Evolutionary conservation across 2,797 vertebrate species (phyloP).

Genomic region (Telmatherina bonti): DNA sequence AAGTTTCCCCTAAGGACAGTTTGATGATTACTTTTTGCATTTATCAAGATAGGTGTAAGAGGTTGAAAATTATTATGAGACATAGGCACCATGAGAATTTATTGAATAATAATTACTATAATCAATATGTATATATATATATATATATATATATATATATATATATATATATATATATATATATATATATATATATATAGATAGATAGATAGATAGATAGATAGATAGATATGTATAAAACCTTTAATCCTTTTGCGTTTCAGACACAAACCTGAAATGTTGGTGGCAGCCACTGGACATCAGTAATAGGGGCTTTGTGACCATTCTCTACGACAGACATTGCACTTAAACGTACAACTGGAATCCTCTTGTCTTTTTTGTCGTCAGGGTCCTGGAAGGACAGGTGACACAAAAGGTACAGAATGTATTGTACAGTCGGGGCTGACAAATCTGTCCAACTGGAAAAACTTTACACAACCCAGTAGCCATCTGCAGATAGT

Average conservation of each 20-base stretch:
- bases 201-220: no score
- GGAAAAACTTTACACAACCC: conserved; percentile 1
- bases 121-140: no score
- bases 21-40: no score
- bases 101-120: no score
- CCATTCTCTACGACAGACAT: conserved; percentile 84
- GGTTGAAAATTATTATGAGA: no score
- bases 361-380: conserved; percentile 61
- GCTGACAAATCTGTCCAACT: conserved; percentile 26
- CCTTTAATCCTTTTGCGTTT: conserved; percentile 10
- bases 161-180: no score
- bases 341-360: conserved; percentile 82
- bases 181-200: no score
- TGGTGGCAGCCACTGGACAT: conserved; percentile 90
- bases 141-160: no score
- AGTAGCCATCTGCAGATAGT: neutral
- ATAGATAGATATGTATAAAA: conserved; percentile 6
- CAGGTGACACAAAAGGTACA: conserved; percentile 56
- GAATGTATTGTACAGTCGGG: conserved; percentile 34
- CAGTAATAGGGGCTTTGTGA: conserved; percentile 87
- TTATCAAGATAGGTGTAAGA: no score
- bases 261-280: conserved; percentile 85
- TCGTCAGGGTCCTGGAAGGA: conserved; percentile 75
- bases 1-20: no score
- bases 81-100: no score